Evolutionary conservation across 2,797 vertebrate genomes (phyloP).

Genomic region (Ctenopoma multispine): DNA sequence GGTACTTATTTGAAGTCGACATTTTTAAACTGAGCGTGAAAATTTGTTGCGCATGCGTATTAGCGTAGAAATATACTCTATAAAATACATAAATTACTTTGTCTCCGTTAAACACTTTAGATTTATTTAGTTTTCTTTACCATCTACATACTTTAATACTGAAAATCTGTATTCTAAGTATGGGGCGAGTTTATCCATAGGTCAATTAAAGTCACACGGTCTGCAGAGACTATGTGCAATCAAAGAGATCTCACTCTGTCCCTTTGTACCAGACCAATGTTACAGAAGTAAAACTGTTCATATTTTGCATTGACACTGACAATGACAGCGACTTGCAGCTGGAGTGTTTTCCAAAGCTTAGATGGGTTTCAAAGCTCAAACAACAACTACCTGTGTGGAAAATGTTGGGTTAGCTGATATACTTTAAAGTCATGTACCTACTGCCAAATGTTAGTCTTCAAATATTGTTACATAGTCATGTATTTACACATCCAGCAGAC

Average conservation of each 20-base stretch:
- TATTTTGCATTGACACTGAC: constrained; percentile 9
- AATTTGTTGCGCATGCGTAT: constrained; percentile 38
- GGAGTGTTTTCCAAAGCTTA: not conserved
- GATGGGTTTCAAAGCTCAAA: constrained; percentile 16
- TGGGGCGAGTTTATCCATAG: not conserved
- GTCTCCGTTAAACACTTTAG: not conserved
- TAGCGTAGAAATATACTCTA: not conserved
- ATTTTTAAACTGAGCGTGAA: not conserved
- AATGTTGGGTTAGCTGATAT: not conserved
- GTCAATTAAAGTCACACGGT: not conserved
- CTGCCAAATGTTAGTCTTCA: no score
- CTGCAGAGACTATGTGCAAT: constrained; percentile 9
- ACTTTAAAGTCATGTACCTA: not conserved
- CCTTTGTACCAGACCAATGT: not conserved
- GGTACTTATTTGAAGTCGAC: not conserved
- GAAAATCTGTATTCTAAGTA: not conserved
- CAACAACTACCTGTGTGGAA: constrained; percentile 16
- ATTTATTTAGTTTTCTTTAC: not conserved
- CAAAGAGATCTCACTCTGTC: not conserved
- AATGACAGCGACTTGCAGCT: constrained; percentile 3
- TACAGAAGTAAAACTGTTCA: constrained; percentile 46
- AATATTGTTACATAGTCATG: no score
- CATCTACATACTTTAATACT: not conserved
- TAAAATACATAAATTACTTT: not conserved
- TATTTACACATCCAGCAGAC: no score